A percentile compares a stretch with the other conserved stretches of the same genome.
phyloP scores from a whole-genome alignment of 2,797 vertebrate species.

The Lagodon rhomboides region DNA sequence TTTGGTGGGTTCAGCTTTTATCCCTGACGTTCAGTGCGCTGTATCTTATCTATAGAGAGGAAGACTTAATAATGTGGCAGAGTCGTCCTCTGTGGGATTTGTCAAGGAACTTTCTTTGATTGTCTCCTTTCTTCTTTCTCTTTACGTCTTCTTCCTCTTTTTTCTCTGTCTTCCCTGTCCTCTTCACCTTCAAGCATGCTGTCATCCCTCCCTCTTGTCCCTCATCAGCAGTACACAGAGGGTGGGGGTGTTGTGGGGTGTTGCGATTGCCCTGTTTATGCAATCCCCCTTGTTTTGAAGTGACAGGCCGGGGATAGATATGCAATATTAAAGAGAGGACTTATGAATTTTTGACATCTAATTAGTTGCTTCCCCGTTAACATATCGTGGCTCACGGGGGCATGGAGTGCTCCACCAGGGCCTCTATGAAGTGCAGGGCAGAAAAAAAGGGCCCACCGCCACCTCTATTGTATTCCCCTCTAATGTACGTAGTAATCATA shows the following conservation, averaged over 20 bases:
- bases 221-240: conserved; percentile 72
- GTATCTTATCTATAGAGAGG: conserved; percentile 6
- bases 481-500: conserved; percentile 98
- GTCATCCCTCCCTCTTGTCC: conserved; percentile 64
- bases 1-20: conserved; percentile 25
- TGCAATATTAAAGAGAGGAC: conserved; percentile 99
- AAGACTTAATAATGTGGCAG: conserved; percentile 44
- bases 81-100: conserved; percentile 88
- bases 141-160: conserved; percentile 44
- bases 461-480: conserved; percentile 94
- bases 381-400: conserved; percentile 94
- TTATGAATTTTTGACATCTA: conserved; percentile 99
- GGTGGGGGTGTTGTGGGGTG: conserved; percentile 11
- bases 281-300: conserved; percentile 96
- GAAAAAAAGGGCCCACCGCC: conserved; percentile 89
- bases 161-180: conserved; percentile 56
- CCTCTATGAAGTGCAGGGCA: conserved; percentile 94
- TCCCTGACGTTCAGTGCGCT: conserved; percentile 34
- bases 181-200: conserved; percentile 68
- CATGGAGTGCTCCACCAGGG: conserved; percentile 88
- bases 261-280: conserved; percentile 95
- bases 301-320: conserved; percentile 96
- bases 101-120: conserved; percentile 94
- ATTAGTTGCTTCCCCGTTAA: conserved; percentile 98
- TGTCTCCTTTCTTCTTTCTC: conserved; percentile 79